Evolutionary conservation across 64 coral and sea anemone species (phyloP).

Genomic region (Stichodactyla helianthus): DNA sequence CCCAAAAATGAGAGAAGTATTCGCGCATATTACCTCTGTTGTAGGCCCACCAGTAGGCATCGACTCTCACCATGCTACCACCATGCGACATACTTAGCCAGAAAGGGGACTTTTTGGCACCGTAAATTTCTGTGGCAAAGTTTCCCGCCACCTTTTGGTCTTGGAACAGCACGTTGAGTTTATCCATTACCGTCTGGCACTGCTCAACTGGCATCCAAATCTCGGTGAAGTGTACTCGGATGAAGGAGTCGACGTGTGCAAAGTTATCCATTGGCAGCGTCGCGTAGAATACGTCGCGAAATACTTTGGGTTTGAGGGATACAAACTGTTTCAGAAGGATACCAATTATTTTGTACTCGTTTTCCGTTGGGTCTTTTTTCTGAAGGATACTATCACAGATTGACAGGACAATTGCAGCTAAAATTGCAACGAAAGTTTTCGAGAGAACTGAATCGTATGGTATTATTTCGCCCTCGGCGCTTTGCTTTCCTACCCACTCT

Average conservation of each 20-base stretch:
- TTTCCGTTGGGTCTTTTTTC: not conserved
- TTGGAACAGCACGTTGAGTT: constrained; percentile 42
- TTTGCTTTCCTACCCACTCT: constrained; percentile 48
- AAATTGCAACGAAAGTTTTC: not conserved
- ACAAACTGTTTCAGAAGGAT: constrained; percentile 26
- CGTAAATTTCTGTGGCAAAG: constrained; percentile 71
- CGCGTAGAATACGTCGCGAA: constrained; percentile 50
- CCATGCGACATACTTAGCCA: constrained; percentile 70
- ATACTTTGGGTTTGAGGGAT: constrained; percentile 3
- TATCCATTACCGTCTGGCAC: constrained; percentile 48
- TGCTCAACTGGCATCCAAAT: constrained; percentile 64
- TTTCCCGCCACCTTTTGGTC: constrained; percentile 34
- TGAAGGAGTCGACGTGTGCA: constrained; percentile 38
- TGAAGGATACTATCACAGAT: constrained; percentile 46
- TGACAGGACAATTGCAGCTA: constrained; percentile 37
- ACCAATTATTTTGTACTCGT: constrained; percentile 31
- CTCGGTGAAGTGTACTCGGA: constrained; percentile 69
- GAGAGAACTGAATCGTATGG: constrained; percentile 23
- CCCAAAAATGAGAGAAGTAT: constrained; percentile 63
- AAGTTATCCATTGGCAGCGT: constrained; percentile 68
- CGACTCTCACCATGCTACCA: constrained; percentile 49
- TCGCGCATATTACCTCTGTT: constrained; percentile 42
- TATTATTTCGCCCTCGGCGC: not conserved
- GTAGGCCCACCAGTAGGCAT: constrained; percentile 64
- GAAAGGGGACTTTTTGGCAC: constrained; percentile 60